Evolutionary conservation across 2,888 invertebrate species (phyloP), one percentile per base, ranked within the genome.

Genomic region (Metalampra italica): DNA sequence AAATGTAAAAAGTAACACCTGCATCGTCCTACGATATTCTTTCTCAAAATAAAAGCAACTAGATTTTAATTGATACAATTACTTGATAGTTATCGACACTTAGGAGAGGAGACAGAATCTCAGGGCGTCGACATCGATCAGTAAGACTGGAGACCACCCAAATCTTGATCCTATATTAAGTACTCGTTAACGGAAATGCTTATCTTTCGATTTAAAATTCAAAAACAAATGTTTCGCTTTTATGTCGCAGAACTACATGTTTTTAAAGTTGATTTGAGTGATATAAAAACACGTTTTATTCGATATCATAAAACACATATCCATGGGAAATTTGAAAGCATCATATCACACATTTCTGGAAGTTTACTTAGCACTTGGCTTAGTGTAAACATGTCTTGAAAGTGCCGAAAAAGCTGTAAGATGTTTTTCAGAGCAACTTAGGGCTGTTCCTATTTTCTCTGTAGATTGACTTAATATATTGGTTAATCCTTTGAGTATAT

Each of bases 111-210:
- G 67, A 65, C 68, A 62, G 58, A 56, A 66, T 64, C 66, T 68
- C 62, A 54, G n/a, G 2, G 13, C 39, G 7, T 39, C 14, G 13
- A 11, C 34, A 71, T 75, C 71, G 63, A 72, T 78, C 76, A 59
- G 53, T 77, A 75, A 60, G 53, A 53, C 58, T 52, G 63, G 60
- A 22, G 80, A 80, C 79, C 80, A 80, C 78, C 80, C 79, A 71
- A 70, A 73, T 37, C 39, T 42, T 40, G 49, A 49, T 45, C 47
- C 45, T 44, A 48, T 47, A 45, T 43, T 36, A 41, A 29, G 36
- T 15, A 32, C 52, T 55, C 41, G 52, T 55, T 54, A 51, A 56
- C 60, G 62, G 60, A 63, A 57, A 63, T 53, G 53, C 44, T 53
- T 55, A 60, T 53, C 48, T 44, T 46, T 39, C 49, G 45, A 58